Conservation (phyloP, 1,140 invertebrate genomes). For the Lordiphosa mommai region DNA sequence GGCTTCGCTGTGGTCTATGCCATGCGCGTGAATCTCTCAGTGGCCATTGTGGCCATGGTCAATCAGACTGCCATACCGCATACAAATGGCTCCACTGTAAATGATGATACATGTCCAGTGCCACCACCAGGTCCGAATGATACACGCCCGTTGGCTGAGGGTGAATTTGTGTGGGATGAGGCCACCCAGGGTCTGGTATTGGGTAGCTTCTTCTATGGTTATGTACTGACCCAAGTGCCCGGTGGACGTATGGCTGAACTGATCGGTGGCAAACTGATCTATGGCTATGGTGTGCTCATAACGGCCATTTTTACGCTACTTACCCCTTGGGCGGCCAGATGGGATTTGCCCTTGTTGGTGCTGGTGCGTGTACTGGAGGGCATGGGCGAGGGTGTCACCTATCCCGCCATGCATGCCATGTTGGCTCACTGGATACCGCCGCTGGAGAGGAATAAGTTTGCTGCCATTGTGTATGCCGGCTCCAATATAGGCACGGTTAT, state of each 20-base stretch:
- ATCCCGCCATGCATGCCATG: slow-evolving; percentile 91
- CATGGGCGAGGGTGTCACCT: slow-evolving; percentile 92
- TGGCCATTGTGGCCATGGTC: slow-evolving; percentile 96
- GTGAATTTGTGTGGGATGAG: slow-evolving; percentile 89
- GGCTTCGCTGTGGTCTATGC: slow-evolving; percentile 93
- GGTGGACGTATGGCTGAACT: slow-evolving; percentile 90
- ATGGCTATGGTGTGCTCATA: slow-evolving; percentile 87
- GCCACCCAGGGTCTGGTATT: slow-evolving; percentile 89
- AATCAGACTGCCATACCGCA: slow-evolving; percentile 86
- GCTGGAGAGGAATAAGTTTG: slow-evolving; percentile 89
- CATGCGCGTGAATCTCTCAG: slow-evolving; percentile 94
- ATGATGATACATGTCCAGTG: slow-evolving; percentile 83
- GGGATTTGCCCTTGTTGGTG: slow-evolving; percentile 87
- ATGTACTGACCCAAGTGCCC: slow-evolving; percentile 92
- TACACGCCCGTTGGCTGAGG: slow-evolving; percentile 80
- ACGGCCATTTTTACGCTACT: slow-evolving; percentile 89
- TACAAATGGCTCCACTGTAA: slow-evolving; percentile 80
- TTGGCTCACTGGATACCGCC: slow-evolving; percentile 90
- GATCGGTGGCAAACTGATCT: slow-evolving; percentile 89
- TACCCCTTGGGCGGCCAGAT: slow-evolving; percentile 87
- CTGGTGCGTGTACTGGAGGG: slow-evolving; percentile 90
- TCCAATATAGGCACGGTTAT: slow-evolving; percentile 86
- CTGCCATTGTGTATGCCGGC: slow-evolving; percentile 89
- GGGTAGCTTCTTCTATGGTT: slow-evolving; percentile 92
- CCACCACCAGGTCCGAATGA: slow-evolving; percentile 79